A percentile compares a stretch with the other conserved stretches of the same genome.
These are phyloP conservation scores for Tinamus major DNA, from an alignment of 2,797 vertebrate species.

Conservation along the genomic window DNA sequence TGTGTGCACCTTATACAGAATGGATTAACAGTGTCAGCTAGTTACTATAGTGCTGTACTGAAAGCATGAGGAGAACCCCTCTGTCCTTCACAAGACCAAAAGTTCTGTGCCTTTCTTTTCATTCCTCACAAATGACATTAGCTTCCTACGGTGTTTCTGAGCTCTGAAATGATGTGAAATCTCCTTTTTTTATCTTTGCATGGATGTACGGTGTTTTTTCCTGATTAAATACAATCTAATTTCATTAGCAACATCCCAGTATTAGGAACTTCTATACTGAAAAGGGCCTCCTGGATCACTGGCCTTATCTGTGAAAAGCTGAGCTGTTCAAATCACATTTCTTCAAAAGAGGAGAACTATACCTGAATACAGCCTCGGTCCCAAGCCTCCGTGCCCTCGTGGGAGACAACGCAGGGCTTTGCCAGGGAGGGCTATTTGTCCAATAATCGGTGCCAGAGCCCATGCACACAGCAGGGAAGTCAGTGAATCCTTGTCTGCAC, in stretches of 20 bases:
- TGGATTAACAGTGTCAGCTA: conserved; percentile 24
- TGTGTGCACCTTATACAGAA: conserved; percentile 1
- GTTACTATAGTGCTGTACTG: background rate
- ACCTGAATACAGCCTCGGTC: no score
- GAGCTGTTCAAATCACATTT: background rate
- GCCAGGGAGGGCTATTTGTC: background rate
- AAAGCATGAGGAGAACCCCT: background rate
- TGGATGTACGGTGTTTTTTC: background rate
- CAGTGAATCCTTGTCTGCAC: background rate
- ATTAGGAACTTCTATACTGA: background rate
- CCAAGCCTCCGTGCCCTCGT: no score
- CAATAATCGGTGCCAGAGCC: background rate
- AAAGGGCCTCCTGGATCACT: background rate
- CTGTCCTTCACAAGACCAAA: background rate
- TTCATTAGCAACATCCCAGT: background rate
- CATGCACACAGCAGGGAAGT: no score
- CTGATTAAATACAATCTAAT: background rate
- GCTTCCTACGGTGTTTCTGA: background rate
- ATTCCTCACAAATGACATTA: background rate
- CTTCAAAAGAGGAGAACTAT: background rate
- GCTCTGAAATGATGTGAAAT: background rate
- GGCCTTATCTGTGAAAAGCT: background rate
- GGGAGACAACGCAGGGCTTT: background rate
- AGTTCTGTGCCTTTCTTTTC: background rate
- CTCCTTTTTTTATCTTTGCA: background rate